Conservation (phyloP, 2,797 vertebrate genomes). For the Oceanodroma leucorhoa region DNA sequence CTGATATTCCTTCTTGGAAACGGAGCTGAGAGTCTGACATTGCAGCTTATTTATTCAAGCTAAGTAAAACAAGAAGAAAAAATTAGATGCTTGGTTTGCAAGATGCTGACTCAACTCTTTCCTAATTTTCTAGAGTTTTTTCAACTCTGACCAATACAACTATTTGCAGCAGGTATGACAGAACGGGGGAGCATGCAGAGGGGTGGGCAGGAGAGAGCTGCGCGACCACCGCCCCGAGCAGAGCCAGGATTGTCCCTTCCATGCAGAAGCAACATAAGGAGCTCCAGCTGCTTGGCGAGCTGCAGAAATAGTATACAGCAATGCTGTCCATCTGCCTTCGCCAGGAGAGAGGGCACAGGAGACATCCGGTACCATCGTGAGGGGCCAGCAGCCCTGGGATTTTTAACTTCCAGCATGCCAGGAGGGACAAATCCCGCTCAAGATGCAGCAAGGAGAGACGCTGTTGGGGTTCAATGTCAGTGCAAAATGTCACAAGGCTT, state of each 20-base stretch:
- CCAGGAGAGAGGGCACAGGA: not conserved
- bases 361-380: rapidly evolving
- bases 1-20: not conserved
- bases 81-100: rapidly evolving
- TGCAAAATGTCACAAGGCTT: not conserved
- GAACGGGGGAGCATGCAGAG: rapidly evolving
- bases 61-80: not conserved
- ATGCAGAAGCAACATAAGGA: not conserved
- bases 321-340: not conserved
- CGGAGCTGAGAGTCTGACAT: not conserved
- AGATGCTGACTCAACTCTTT: not conserved
- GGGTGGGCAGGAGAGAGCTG: not conserved
- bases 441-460: not conserved
- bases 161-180: not conserved
- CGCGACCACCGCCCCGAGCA: rapidly evolving
- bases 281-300: not conserved
- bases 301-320: not conserved
- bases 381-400: not conserved
- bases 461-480: not conserved
- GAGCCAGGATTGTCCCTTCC: not conserved
- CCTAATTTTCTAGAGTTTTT: not conserved
- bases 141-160: not conserved
- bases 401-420: not conserved
- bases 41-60: not conserved
- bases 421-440: not conserved